Base-by-base conservation (phyloP, 2,113 vertebrate genomes). In the Entomyzon cyanotis region DNA sequence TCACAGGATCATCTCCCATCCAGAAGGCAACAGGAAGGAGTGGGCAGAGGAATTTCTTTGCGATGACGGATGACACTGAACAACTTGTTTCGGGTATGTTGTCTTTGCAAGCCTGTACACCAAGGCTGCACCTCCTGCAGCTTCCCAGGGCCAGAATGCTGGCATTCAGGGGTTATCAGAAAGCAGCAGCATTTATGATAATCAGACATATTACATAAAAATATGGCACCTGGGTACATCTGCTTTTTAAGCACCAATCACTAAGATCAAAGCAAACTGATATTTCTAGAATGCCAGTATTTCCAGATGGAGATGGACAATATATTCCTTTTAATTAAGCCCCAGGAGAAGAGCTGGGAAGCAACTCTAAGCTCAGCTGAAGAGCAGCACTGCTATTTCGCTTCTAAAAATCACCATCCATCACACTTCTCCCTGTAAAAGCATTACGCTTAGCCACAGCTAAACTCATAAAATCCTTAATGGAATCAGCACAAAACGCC, bases 401-500 rank as follows among this genome's bases (percentile, higher is more conserved):
- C 44, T 77, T 62, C 33, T 44, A 69, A 84, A 95, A 90, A 65
- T 87, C 85, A 84, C 39, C 92, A 90, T 85, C 76, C 80, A 87
- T 88, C 80, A 81, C 0, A 5, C 64, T 86, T 71, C 83, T 86
- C 79, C 42, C 30, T 23, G 46, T 62, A 84, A 92, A 93, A 92
- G 68, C 78, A 86, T 80, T 90, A 90, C 22, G 58, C 75, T 76
- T 17, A 67, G 50, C 84, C 79, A 70, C 39, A n/a, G 80, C 78
- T 82, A 46, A 93, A 93, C 82, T 76, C 62, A 71, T 88, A 86
- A 94, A 94, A 90, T 47, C 73, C 76, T 80, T 86, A 90, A 86
- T 67, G 80, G 59, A 86, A 86, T 70, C 89, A 84, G 69, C 64
- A 84, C 52, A 74, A 76, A 85, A 93, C 8, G 39, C 50, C 69